Evolutionary conservation across 2,113 vertebrate genomes (phyloP).

Genomic region (Engraulis encrasicolus): DNA sequence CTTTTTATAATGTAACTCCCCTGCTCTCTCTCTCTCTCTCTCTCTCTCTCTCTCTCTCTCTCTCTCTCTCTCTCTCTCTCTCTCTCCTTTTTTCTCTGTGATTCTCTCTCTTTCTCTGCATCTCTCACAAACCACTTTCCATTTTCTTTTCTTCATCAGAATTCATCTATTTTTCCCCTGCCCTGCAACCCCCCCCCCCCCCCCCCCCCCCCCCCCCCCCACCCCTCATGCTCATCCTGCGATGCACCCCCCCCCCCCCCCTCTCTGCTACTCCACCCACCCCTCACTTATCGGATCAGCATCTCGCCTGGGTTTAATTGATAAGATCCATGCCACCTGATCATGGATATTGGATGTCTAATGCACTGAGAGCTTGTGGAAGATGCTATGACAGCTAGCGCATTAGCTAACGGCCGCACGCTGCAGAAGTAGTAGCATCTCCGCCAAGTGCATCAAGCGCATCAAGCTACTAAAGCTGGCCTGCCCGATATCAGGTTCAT

Average conservation of each 20-base stretch:
- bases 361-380: slow-evolving; percentile 74
- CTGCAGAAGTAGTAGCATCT: slow-evolving; percentile 49
- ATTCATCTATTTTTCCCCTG: not conserved
- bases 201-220: not conserved
- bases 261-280: not conserved
- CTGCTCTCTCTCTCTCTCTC: not conserved
- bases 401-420: too few relatives aligned
- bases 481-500: slow-evolving; percentile 66
- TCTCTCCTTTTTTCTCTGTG: not conserved
- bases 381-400: slow-evolving; percentile 71
- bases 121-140: not conserved
- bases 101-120: not conserved
- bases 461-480: slow-evolving; percentile 62
- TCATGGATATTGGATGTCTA: slow-evolving; percentile 76
- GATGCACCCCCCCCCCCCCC: too few relatives aligned
- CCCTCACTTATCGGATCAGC: not conserved
- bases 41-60: not conserved
- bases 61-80: not conserved
- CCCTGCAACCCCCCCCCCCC: too few relatives aligned
- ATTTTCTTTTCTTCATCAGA: not conserved
- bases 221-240: too few relatives aligned
- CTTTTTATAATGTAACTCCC: not conserved
- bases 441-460: slow-evolving; percentile 69
- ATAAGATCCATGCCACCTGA: slow-evolving; percentile 76
- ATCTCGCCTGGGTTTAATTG: slow-evolving; percentile 63